These are phyloP conservation scores for Dryoscopus gambensis DNA, from an alignment of 2,113 vertebrate genomes.

Conservation along the genomic window DNA sequence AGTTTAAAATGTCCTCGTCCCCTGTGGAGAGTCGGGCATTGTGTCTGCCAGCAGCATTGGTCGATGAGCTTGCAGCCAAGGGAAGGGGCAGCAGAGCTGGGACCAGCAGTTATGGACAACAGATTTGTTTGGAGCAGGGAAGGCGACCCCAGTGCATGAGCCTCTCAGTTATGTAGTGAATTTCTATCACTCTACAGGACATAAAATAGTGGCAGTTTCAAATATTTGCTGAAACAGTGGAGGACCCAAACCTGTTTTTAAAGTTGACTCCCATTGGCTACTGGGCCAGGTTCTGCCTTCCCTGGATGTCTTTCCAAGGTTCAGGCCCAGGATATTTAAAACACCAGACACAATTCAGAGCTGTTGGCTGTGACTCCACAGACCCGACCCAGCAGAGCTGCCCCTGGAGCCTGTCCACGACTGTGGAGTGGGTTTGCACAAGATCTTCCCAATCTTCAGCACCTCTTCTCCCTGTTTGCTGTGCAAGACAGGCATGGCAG, in stretches of 20 bases:
- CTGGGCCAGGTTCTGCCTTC: neutral
- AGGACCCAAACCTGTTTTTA: neutral
- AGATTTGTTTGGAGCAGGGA: neutral
- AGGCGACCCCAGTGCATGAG: neutral
- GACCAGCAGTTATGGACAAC: neutral
- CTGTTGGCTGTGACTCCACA: neutral
- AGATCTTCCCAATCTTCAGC: neutral
- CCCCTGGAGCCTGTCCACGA: neutral
- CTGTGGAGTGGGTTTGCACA: neutral
- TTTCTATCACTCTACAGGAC: neutral
- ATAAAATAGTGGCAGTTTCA: neutral
- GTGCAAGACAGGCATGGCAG: neutral
- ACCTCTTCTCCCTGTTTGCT: neutral
- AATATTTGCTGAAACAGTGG: neutral
- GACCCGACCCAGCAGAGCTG: neutral
- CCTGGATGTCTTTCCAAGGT: neutral
- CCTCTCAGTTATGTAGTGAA: neutral
- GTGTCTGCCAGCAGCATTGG: neutral
- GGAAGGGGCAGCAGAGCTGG: neutral
- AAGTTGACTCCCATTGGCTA: neutral
- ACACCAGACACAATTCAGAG: neutral
- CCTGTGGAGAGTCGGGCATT: neutral
- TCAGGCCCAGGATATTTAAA: neutral
- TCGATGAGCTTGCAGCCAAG: neutral
- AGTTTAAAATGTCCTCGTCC: neutral